Evolutionary conservation across 2,888 invertebrate genomes (phyloP), one percentile per base, ranked within the genome.

Genomic region (Drosophila parthenogenetica): DNA sequence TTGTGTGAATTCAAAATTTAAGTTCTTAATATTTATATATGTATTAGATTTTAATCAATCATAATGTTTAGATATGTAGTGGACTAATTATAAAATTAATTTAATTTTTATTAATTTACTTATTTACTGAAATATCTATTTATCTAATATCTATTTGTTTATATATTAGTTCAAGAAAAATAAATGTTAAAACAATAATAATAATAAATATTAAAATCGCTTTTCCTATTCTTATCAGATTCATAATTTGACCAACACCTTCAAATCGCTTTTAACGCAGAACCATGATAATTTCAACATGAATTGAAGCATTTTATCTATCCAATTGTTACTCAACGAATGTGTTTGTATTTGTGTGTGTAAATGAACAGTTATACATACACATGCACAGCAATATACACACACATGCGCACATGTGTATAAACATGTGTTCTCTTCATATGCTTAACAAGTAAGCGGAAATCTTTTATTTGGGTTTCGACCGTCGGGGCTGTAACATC

Each of bases 201-300:
- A n/a, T n/a, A 19, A 19, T 19, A 19, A 19, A 19, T 25, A 7
- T 25, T 25, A 7, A 25, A 7, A 25, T 7, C 40, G 0, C 8
- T 40, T 11, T 5, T 29, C 22, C n/a, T n/a, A n/a, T n/a, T n/a
- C n/a, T n/a, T n/a, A 14, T 29, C 29, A 2, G 29, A 29, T 29
- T 2, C 8, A 8, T n/a, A 2, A 29, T 29, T 8, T 29, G 29
- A 29, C 29, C 29, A 29, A 29, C 29, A 29, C 29, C 29, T 29
- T 13, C 45, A 57, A 42, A 25, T 69, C 69, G 59, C 75, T 78
- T 73, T 48, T 64, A 49, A 46, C 84, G 79, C 84, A 84, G 76
- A 81, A 83, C 76, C 81, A 81, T 81, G 75, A 80, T 61, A 57
- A 67, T 54, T 49, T 22, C 3, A 19, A n/a, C n/a, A 16, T 54